phyloP scores from a whole-genome alignment of 2,797 vertebrate species.

The Pampus argenteus region DNA sequence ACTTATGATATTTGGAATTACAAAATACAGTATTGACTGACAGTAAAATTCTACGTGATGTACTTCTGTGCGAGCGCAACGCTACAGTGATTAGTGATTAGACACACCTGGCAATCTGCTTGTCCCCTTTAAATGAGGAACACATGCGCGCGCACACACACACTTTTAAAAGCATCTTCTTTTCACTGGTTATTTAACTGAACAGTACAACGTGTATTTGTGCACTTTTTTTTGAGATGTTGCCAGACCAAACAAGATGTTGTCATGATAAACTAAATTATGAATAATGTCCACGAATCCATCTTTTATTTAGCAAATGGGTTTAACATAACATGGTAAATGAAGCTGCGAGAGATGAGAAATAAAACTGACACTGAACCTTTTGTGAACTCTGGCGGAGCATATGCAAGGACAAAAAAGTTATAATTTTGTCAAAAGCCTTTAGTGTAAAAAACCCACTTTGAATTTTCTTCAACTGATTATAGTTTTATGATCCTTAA shows the following conservation, averaged over 20 bases:
- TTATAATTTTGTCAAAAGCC: slow-evolving; percentile 33
- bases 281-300: background rate
- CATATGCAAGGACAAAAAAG: slow-evolving; percentile 47
- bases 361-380: background rate
- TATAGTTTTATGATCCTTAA: slow-evolving; percentile 64
- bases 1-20: no score
- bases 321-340: background rate
- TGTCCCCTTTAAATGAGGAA: no score
- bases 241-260: background rate
- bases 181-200: no score
- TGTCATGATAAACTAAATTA: background rate
- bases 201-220: background rate
- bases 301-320: slow-evolving; percentile 6
- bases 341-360: background rate
- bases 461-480: slow-evolving; percentile 52
- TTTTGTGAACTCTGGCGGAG: slow-evolving; percentile 26
- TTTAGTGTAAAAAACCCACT: slow-evolving; percentile 37
- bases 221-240: background rate
- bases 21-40: no score
- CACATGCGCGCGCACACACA: no score
- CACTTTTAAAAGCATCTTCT: no score
- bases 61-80: no score
- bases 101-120: no score
- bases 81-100: no score
- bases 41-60: no score